These are phyloP conservation scores for Anoplius nigerrimus DNA, from an alignment of 2,888 invertebrate species.

Conservation along the genomic window DNA sequence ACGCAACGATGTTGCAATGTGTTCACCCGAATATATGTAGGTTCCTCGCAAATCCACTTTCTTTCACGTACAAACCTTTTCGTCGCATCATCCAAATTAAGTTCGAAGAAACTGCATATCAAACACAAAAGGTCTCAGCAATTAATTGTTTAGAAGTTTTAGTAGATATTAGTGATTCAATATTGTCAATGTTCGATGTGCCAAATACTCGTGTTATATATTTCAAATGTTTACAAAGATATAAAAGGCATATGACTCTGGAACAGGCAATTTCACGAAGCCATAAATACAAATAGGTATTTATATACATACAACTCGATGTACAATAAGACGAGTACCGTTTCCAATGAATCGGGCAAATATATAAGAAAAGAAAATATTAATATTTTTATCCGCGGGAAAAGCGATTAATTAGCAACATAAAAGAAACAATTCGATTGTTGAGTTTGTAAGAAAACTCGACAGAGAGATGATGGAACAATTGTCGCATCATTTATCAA, in stretches of 20 bases:
- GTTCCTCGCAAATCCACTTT: too few species aligned
- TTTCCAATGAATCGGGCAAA: constrained; percentile 38
- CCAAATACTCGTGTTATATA: constrained; percentile 72
- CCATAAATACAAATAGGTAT: constrained; percentile 53
- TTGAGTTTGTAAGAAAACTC: too few species aligned
- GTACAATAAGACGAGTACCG: constrained; percentile 49
- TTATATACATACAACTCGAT: constrained; percentile 60
- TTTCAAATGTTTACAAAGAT: constrained; percentile 68
- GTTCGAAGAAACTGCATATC: too few species aligned
- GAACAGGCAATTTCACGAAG: constrained; percentile 32
- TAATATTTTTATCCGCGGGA: constrained; percentile 26
- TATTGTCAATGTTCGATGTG: constrained; percentile 69
- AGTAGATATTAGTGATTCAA: constrained; percentile 36
- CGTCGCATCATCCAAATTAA: too few species aligned
- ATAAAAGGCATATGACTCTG: constrained; percentile 30
- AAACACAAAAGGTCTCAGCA: constrained; percentile 48
- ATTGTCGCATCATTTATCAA: constrained; percentile 10
- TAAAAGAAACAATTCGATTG: too few species aligned
- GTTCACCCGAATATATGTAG: too few species aligned
- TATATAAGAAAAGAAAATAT: constrained; percentile 17
- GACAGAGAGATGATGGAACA: constrained; percentile 8
- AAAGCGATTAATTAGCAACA: too few species aligned
- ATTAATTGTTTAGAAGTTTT: constrained; percentile 44
- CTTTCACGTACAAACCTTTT: too few species aligned
- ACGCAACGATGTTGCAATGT: too few species aligned